Conservation (phyloP, 2,888 invertebrate genomes). For the Apamea crenata region DNA sequence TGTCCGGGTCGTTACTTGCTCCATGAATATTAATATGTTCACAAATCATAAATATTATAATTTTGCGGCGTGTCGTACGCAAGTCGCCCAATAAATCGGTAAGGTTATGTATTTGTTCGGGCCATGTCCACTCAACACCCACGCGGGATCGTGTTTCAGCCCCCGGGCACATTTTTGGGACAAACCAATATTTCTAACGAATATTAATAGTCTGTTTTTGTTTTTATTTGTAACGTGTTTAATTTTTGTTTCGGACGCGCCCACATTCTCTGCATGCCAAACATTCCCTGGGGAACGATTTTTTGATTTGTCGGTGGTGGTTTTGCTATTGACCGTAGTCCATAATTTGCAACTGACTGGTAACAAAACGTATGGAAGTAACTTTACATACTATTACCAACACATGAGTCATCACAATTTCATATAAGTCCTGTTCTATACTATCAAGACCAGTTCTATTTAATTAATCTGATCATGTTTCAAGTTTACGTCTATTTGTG, state of each 20-base stretch:
- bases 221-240: conserved; percentile 81
- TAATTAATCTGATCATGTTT: conserved; percentile 16
- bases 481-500: conserved; percentile 23
- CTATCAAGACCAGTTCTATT: background rate
- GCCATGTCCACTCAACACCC: conserved; percentile 85
- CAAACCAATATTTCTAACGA: conserved; percentile 90
- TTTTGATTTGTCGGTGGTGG: conserved; percentile 44
- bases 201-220: conserved; percentile 88
- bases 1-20: conserved; percentile 51
- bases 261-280: conserved; percentile 80
- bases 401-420: conserved; percentile 5
- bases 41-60: conserved; percentile 79
- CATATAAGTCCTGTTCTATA: background rate
- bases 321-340: conserved; percentile 10
- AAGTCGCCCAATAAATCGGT: conserved; percentile 72
- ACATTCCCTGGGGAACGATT: conserved; percentile 73
- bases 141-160: conserved; percentile 87
- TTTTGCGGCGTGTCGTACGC: conserved; percentile 77
- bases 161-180: conserved; percentile 89
- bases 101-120: conserved; percentile 76
- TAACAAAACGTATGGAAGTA: background rate
- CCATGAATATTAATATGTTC: conserved; percentile 75
- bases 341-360: background rate
- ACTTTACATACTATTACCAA: background rate
- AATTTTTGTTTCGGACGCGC: conserved; percentile 81